These are phyloP conservation scores for Dendrophyllia cribrosa DNA, from an alignment of 64 coral and sea anemone genomes.

Conservation along the genomic window DNA sequence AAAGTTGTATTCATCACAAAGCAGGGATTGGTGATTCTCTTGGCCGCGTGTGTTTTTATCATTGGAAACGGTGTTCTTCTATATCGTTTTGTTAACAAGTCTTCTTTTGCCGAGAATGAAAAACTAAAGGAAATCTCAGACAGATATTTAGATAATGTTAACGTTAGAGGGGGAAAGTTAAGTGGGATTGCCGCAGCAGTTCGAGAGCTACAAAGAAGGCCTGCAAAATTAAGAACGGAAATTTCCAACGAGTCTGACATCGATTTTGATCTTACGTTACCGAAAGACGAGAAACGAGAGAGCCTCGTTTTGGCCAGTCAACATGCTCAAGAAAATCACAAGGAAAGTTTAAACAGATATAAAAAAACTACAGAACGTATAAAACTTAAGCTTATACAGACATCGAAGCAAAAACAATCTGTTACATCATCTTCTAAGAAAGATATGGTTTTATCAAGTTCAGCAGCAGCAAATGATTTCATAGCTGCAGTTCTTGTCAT, in stretches of 20 bases:
- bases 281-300: not conserved
- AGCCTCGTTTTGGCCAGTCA: too few relatives aligned
- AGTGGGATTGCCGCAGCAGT: not conserved
- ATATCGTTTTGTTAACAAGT: slow-evolving; percentile 46
- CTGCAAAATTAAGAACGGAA: not conserved
- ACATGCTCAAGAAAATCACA: not conserved
- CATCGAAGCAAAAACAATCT: not conserved
- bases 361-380: not conserved
- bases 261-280: not conserved
- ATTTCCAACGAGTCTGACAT: not conserved
- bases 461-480: not conserved
- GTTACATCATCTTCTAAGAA: not conserved
- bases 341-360: not conserved
- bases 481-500: slow-evolving; percentile 74
- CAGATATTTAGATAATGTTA: not conserved
- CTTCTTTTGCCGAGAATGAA: not conserved
- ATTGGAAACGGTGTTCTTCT: slow-evolving; percentile 54
- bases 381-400: not conserved
- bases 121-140: slow-evolving; percentile 7
- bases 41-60: slow-evolving; percentile 35
- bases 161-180: not conserved
- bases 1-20: slow-evolving; percentile 59
- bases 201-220: not conserved
- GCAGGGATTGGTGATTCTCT: slow-evolving; percentile 42
- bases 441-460: not conserved